phyloP scores from a whole-genome alignment of 1,140 invertebrate species.

The Scaptodrosophila lebanonensis region DNA sequence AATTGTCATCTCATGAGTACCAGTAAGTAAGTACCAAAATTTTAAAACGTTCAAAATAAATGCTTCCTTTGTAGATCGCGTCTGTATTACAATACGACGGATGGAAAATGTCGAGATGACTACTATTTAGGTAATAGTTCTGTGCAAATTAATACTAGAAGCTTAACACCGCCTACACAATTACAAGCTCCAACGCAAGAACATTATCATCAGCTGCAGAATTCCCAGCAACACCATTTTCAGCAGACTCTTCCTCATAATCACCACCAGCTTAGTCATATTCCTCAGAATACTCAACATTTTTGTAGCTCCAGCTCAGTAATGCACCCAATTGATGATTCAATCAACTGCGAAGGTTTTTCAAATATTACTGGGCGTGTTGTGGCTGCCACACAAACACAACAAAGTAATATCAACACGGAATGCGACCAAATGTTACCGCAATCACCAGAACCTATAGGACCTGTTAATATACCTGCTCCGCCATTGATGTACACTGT shows the following conservation, averaged over 20 bases:
- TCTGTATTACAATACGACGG: slow-evolving; percentile 65
- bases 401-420: slow-evolving; percentile 37
- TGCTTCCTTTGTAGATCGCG: slow-evolving; percentile 45
- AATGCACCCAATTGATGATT: slow-evolving; percentile 45
- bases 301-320: slow-evolving; percentile 36
- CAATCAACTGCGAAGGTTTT: slow-evolving; percentile 42
- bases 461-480: slow-evolving; percentile 47
- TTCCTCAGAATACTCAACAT: slow-evolving; percentile 41
- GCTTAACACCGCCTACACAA: slow-evolving; percentile 11
- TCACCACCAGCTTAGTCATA: slow-evolving; percentile 42
- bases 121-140: slow-evolving; percentile 49
- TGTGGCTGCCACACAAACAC: slow-evolving; percentile 58
- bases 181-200: slow-evolving; percentile 8
- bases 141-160: slow-evolving; percentile 20
- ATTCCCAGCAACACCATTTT: slow-evolving; percentile 34
- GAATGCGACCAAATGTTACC: slow-evolving; percentile 44
- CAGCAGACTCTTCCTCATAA: slow-evolving; percentile 43
- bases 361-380: slow-evolving; percentile 43
- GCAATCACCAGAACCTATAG: slow-evolving; percentile 41
- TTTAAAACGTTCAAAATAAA: background rate
- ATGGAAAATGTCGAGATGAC: slow-evolving; percentile 69
- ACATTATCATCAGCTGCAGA: slow-evolving; percentile 6
- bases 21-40: slow-evolving; percentile 55
- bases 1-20: slow-evolving; percentile 66
- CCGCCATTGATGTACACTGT: slow-evolving; percentile 76